Evolutionary conservation across 2,113 vertebrate genomes (phyloP).

Genomic region (Physeter macrocephalus): DNA sequence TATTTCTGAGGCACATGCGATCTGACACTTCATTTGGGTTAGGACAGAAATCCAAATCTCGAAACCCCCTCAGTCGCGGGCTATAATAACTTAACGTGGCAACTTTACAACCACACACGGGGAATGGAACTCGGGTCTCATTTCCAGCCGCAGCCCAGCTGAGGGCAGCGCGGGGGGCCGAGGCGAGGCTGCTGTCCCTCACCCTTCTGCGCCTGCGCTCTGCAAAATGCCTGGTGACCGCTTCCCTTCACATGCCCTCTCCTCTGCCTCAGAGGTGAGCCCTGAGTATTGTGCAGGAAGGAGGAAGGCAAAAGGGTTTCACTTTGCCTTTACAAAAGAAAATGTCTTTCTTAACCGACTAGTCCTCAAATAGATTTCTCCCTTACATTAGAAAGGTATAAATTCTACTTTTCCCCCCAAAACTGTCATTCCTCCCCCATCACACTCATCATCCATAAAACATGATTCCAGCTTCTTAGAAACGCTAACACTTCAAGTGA

Average conservation of each 20-base stretch:
- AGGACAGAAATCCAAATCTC: background rate
- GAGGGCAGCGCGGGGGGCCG: too few relatives aligned
- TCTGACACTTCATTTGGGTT: background rate
- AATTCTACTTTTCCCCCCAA: background rate
- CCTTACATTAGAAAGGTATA: background rate
- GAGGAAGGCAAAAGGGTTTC: background rate
- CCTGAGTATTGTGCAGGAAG: background rate
- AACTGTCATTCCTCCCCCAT: background rate
- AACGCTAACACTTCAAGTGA: background rate
- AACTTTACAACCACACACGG: background rate
- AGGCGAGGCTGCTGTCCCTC: rapidly evolving
- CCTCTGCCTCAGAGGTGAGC: background rate
- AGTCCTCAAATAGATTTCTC: background rate
- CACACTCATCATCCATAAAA: background rate
- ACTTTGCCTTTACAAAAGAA: background rate
- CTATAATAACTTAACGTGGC: background rate
- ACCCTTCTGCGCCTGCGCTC: rapidly evolving
- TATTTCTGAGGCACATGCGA: too few relatives aligned
- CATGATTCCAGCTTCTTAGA: background rate
- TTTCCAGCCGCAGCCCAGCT: background rate
- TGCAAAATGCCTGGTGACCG: background rate
- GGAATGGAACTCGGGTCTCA: background rate
- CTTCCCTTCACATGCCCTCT: background rate
- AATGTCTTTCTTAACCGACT: background rate
- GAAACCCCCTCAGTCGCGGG: background rate